Evolutionary conservation across 2,113 vertebrate species (phyloP).

Genomic region (Pomatostomus ruficeps): DNA sequence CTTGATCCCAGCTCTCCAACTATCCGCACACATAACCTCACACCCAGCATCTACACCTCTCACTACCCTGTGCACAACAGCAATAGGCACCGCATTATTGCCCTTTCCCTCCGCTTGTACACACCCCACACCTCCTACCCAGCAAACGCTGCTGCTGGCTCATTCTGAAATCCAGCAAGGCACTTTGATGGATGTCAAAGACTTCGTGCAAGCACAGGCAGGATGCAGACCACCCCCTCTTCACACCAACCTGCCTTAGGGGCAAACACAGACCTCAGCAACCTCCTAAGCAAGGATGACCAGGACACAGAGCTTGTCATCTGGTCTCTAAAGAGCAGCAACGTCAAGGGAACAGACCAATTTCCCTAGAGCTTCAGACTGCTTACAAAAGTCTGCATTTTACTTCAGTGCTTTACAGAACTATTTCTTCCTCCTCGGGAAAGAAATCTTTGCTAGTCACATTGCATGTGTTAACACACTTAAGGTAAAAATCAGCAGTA

Average conservation of each 20-base stretch:
- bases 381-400: not conserved
- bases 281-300: not conserved
- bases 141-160: not conserved
- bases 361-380: not conserved
- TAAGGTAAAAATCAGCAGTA: constrained; percentile 41
- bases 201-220: not conserved
- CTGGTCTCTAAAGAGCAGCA: constrained; percentile 3
- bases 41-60: not conserved
- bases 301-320: fast-evolving
- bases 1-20: not conserved
- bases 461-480: not conserved
- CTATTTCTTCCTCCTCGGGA: not conserved
- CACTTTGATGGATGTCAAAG: constrained; percentile 19
- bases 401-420: constrained; percentile 59
- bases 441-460: constrained; percentile 7
- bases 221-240: not conserved
- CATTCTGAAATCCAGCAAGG: constrained; percentile 49
- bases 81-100: not conserved
- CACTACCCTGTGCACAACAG: not conserved
- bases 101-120: not conserved
- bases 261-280: not conserved
- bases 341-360: not conserved
- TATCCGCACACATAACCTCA: not conserved
- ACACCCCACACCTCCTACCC: not conserved
- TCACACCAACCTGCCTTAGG: not conserved